A percentile compares a stretch with the other conserved stretches of the same genome.
phyloP scores from a whole-genome alignment of 1,140 invertebrate genomes.

The Teleopsis dalmanni region DNA sequence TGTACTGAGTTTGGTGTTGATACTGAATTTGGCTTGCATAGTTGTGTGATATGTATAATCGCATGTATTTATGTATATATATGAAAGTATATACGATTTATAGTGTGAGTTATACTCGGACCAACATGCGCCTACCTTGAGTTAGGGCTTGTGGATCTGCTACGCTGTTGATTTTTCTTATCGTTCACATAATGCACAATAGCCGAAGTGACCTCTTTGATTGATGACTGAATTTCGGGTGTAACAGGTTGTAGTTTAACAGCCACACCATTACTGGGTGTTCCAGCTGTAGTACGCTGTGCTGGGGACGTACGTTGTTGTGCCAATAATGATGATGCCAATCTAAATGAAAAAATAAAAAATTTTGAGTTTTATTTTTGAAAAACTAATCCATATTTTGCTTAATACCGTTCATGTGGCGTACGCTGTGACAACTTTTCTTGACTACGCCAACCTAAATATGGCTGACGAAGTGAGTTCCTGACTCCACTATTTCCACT shows the following conservation, averaged over 20 bases:
- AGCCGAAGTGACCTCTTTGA: slow-evolving; percentile 87
- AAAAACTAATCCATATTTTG: background rate
- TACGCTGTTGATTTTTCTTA: slow-evolving; percentile 37
- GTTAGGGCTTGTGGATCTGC: slow-evolving; percentile 45
- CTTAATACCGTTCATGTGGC: slow-evolving; percentile 69
- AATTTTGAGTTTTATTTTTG: background rate
- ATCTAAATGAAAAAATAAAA: slow-evolving; percentile 34
- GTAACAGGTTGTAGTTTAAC: slow-evolving; percentile 45
- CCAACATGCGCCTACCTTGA: slow-evolving; percentile 30
- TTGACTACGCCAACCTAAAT: slow-evolving; percentile 83
- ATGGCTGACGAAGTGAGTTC: slow-evolving; percentile 64
- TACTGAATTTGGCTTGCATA: too few species aligned
- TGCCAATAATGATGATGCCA: slow-evolving; percentile 58
- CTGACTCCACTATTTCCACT: slow-evolving; percentile 27
- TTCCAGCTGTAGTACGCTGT: slow-evolving; percentile 29
- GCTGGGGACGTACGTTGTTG: slow-evolving; percentile 26
- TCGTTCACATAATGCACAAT: slow-evolving; percentile 86
- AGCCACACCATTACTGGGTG: slow-evolving; percentile 19
- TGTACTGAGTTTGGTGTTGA: too few species aligned
- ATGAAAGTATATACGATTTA: too few species aligned
- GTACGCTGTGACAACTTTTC: slow-evolving; percentile 65
- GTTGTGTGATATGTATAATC: too few species aligned
- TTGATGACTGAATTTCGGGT: slow-evolving; percentile 78
- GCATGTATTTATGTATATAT: too few species aligned
- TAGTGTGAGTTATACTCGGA: too few species aligned